These are phyloP conservation scores for Kuschelorhynchus macadamiae DNA, from an alignment of 2,888 invertebrate genomes.

Conservation along the genomic window DNA sequence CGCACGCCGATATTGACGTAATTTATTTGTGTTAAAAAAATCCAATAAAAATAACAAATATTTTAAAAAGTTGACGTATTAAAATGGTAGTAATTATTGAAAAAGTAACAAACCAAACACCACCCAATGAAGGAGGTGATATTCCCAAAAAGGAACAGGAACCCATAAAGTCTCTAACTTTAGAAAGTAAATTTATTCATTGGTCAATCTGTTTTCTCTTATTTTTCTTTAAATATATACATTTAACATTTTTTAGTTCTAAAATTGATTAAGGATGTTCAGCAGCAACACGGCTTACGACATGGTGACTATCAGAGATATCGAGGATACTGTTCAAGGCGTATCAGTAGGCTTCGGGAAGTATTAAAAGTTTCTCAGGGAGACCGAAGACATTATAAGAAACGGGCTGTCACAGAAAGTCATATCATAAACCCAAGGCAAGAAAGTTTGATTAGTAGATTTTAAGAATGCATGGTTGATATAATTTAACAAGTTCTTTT, in stretches of 20 bases:
- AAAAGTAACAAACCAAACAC: too few species aligned
- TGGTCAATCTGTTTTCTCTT: conserved; percentile 23
- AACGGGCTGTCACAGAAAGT: conserved; percentile 84
- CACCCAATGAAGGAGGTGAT: conserved; percentile 8
- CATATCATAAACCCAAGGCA: conserved; percentile 74
- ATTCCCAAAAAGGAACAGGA: conserved; percentile 13
- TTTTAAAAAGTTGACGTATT: too few species aligned
- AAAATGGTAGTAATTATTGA: too few species aligned
- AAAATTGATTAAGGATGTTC: conserved; percentile 93
- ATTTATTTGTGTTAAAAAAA: too few species aligned
- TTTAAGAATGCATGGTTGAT: too few species aligned
- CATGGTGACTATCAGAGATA: conserved; percentile 98
- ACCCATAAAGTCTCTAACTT: conserved; percentile 20
- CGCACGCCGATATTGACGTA: too few species aligned
- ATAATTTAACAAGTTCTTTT: too few species aligned
- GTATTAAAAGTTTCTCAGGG: conserved; percentile 95
- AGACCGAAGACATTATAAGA: conserved; percentile 91
- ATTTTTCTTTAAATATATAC: neutral
- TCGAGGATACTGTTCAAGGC: conserved; percentile 93
- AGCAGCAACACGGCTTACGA: conserved; percentile 97
- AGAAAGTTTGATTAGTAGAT: too few species aligned
- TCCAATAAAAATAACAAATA: too few species aligned
- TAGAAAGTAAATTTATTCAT: too few species aligned
- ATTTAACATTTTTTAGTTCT: conserved; percentile 75
- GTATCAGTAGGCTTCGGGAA: conserved; percentile 91